Evolutionary conservation across 2,113 vertebrate species (phyloP).

Genomic region (Meleagris gallopavo): DNA sequence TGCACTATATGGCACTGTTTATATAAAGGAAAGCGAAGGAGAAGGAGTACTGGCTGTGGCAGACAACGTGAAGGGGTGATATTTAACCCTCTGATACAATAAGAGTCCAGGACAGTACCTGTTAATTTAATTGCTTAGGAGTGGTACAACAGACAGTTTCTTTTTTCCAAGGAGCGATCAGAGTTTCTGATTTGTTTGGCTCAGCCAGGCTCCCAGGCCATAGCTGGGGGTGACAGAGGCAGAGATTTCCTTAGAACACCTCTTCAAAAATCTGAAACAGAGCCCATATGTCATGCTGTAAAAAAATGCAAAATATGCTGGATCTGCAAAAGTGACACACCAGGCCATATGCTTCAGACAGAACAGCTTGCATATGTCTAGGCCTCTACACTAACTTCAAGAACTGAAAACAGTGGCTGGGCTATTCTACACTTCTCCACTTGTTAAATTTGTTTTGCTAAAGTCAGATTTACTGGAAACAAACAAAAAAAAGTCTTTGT

Average conservation of each 20-base stretch:
- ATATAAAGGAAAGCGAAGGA: not conserved
- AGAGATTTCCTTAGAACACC: constrained; percentile 45
- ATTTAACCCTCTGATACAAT: not conserved
- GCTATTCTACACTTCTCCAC: constrained; percentile 14
- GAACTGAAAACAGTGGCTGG: constrained; percentile 56
- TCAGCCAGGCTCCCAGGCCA: not conserved
- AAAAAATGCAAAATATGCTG: constrained; percentile 64
- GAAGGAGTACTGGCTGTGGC: accelerated
- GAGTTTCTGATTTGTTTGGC: not conserved
- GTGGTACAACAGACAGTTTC: not conserved
- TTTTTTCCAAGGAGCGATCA: not conserved
- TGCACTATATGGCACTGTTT: not conserved
- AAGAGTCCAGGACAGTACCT: not conserved
- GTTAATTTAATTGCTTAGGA: not conserved
- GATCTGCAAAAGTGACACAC: constrained; percentile 43
- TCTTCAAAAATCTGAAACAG: not conserved
- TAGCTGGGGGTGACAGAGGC: constrained; percentile 2
- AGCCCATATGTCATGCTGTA: constrained; percentile 57
- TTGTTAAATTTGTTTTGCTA: constrained; percentile 57
- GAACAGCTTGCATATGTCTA: constrained; percentile 62
- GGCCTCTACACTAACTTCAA: constrained; percentile 39
- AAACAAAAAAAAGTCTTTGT: not conserved
- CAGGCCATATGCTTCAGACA: constrained; percentile 63
- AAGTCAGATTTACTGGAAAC: constrained; percentile 18
- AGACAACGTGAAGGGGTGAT: accelerated